Evolutionary conservation across 2,113 vertebrate genomes (phyloP), one percentile per base, ranked within the genome.

Genomic region (Trogon surrucura): DNA sequence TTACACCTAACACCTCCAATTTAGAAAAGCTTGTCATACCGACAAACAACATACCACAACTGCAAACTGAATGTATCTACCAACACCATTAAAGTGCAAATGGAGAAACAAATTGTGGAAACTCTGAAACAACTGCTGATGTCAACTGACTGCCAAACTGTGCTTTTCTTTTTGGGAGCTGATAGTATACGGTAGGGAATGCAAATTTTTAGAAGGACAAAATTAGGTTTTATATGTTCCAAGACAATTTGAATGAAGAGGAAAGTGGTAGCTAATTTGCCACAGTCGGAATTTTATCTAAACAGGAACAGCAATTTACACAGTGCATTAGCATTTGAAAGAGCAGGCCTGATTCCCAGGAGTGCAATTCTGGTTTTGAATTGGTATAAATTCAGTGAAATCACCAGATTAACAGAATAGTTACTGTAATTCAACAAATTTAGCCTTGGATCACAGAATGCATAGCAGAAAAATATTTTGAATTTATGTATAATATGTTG

Each of bases 241-340:
- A 80, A 85, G 77, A 82, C 38, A 94, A 95, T 84, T 20, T 97
- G 77, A 96, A 96, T 88, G 73, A 96, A 95, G 97, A 97, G 51
- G 58, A 95, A 61, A 97, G 90, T 81, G 53, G 45, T 60, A 97
- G 91, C 87, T 96, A 88, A 96, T 85, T 93, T 72, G 84, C 53
- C 64, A 96, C 12, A 95, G 92, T 93, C 71, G 94, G 85, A 95
- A 88, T 94, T 97, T 92, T 95, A 92, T 88, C 88, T 93, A 89
- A 97, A 95, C 61, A 95, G 93, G 81, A 97, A 94, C 32, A 64
- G 86, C 62, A 96, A 96, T 96, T 97, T 93, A 60, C 64, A 86
- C 19, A 73, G 92, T 80, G 38, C 29, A 94, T 93, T 95, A 94
- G 61, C 88, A 97, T 91, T 90, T 96, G 82, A 96, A 93, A 95